phyloP scores from a whole-genome alignment of 2,888 invertebrate species.

The Trichogramma evanescens region DNA sequence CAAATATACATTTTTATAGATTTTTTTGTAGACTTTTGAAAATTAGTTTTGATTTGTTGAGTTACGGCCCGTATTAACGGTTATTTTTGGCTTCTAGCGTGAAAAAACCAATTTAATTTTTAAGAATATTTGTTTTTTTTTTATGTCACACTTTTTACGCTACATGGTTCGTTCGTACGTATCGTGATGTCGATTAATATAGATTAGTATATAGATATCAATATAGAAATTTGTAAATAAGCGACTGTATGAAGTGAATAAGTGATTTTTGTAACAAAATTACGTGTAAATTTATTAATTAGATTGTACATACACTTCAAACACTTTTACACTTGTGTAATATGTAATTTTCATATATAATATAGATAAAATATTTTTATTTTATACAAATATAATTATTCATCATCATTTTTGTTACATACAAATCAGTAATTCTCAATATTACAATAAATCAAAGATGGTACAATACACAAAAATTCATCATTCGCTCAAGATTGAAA shows the following conservation, averaged over 20 bases:
- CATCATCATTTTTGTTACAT: constrained; percentile 1
- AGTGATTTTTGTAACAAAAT: constrained; percentile 15
- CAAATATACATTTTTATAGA: too few relatives aligned
- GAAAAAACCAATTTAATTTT: too few relatives aligned
- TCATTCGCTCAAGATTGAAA: constrained; percentile 14
- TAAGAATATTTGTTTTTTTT: too few relatives aligned
- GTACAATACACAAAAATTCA: neutral
- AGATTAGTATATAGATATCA: too few relatives aligned
- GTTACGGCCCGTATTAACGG: too few relatives aligned
- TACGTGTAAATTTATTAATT: constrained; percentile 23
- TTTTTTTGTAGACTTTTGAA: too few relatives aligned
- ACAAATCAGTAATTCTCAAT: constrained; percentile 15
- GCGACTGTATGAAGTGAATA: neutral
- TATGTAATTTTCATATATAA: constrained; percentile 14
- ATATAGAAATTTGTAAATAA: too few relatives aligned
- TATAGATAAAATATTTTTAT: constrained; percentile 4
- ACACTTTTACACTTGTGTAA: constrained; percentile 12
- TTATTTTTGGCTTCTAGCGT: too few relatives aligned
- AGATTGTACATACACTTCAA: constrained; percentile 10
- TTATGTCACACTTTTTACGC: too few relatives aligned
- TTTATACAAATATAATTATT: constrained; percentile 2
- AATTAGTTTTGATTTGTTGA: too few relatives aligned
- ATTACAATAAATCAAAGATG: neutral
- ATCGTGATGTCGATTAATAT: too few relatives aligned
- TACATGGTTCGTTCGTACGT: too few relatives aligned